phyloP scores from a whole-genome alignment of 2,888 invertebrate genomes.

The Drosophila infuscata region DNA sequence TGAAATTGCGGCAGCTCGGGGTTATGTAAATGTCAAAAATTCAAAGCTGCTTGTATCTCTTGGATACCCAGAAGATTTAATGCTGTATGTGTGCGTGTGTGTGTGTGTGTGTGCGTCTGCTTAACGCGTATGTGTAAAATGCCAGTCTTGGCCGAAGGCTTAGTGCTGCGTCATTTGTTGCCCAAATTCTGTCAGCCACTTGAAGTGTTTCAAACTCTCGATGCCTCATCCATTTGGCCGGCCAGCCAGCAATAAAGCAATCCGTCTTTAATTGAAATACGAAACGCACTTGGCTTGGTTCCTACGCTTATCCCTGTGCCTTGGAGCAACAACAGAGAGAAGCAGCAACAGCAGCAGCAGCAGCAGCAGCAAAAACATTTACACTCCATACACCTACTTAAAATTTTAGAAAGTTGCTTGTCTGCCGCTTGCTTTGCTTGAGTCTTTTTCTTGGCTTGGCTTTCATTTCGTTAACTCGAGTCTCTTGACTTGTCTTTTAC shows the following conservation, averaged over 20 bases:
- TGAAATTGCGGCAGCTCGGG: constrained; percentile 46
- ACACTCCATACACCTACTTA: constrained; percentile 78
- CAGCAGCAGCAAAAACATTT: constrained; percentile 27
- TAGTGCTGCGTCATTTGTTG: constrained; percentile 72
- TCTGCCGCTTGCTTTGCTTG: constrained; percentile 47
- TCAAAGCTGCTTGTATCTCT: constrained; percentile 52
- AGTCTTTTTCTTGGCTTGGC: constrained; percentile 59
- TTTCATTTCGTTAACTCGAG: constrained; percentile 60
- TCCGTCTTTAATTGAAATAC: constrained; percentile 66
- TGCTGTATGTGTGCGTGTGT: constrained; percentile 23
- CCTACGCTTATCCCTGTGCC: constrained; percentile 62
- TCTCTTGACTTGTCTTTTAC: constrained; percentile 34
- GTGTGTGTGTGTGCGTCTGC: constrained; percentile 21
- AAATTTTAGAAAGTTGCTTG: constrained; percentile 81
- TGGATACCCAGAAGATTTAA: constrained; percentile 64
- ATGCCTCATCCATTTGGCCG: constrained; percentile 26
- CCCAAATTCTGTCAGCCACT: constrained; percentile 68
- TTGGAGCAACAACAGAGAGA: constrained; percentile 25
- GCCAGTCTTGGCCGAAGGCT: constrained; percentile 64
- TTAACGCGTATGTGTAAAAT: constrained; percentile 47
- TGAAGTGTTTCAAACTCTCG: constrained; percentile 53
- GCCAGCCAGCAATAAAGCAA: constrained; percentile 1
- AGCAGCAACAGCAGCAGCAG: constrained; percentile 12
- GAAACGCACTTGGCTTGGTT: constrained; percentile 58
- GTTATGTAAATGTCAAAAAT: constrained; percentile 73